Conservation (phyloP, 92 coral and sea anemone genomes). For the Porites cylindrica region DNA sequence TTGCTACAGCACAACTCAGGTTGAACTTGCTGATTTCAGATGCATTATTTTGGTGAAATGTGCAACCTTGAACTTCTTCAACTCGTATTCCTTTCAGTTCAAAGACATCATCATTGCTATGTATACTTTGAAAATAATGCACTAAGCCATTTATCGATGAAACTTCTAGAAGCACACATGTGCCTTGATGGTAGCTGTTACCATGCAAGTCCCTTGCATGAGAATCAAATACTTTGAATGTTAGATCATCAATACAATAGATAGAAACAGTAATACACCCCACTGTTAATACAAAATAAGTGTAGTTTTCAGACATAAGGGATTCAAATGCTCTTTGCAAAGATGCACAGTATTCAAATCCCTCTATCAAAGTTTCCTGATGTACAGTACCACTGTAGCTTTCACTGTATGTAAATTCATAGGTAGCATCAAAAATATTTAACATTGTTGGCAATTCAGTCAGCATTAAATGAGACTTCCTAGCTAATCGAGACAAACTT, state of each 20-base stretch:
- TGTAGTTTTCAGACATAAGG: conserved; percentile 37
- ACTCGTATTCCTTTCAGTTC: conserved; percentile 61
- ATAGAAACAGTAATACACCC: conserved; percentile 35
- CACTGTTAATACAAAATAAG: conserved; percentile 40
- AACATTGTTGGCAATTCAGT: conserved; percentile 60
- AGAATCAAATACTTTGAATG: conserved; percentile 59
- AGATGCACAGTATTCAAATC: conserved; percentile 33
- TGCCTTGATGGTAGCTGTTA: conserved; percentile 50
- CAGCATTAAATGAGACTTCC: conserved; percentile 48
- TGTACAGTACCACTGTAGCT: conserved; percentile 53
- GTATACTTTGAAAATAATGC: conserved; percentile 51
- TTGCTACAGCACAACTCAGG: conserved; percentile 57
- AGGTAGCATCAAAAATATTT: conserved; percentile 48
- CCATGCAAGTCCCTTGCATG: conserved; percentile 59
- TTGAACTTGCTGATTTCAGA: conserved; percentile 42
- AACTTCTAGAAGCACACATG: conserved; percentile 42
- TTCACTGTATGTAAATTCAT: conserved; percentile 46
- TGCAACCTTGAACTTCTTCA: conserved; percentile 50
- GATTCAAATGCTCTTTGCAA: conserved; percentile 51
- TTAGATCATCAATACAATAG: conserved; percentile 25
- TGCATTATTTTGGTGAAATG: conserved; percentile 13
- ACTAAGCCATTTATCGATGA: conserved; percentile 1
- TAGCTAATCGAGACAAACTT: conserved; percentile 59
- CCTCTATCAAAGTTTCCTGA: conserved; percentile 50
- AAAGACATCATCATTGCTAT: conserved; percentile 49